phyloP scores from a whole-genome alignment of 2,113 vertebrate species.

The Melanerpes aurifrons region DNA sequence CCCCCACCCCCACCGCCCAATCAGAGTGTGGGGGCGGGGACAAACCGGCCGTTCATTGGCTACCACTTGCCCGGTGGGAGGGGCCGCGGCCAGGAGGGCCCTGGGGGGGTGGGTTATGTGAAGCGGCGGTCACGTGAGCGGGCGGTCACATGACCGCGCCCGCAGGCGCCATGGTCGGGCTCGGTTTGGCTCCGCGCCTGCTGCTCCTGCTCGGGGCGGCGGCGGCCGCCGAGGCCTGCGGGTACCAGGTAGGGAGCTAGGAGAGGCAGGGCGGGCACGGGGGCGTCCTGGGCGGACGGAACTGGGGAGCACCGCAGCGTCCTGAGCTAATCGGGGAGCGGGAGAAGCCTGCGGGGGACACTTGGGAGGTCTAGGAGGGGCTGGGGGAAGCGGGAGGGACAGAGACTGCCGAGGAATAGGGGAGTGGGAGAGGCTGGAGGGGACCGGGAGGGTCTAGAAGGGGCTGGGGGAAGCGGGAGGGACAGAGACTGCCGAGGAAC shows the following conservation, averaged over 20 bases:
- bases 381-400: too few species aligned
- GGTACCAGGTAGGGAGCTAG: neutral
- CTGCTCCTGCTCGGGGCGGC: neutral
- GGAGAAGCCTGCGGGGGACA: neutral
- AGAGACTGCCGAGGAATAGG: neutral
- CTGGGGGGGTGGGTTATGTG: too few species aligned
- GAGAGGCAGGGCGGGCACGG: neutral
- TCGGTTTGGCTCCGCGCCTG: neutral
- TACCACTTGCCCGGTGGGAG: neutral
- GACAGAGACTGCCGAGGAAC: too few species aligned
- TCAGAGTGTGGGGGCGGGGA: neutral
- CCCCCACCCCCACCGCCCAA: neutral
- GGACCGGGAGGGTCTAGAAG: too few species aligned
- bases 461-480: too few species aligned
- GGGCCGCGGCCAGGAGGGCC: neutral
- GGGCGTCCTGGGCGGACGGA: neutral
- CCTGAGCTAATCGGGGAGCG: neutral
- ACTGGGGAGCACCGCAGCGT: neutral
- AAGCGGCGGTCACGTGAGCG: neutral
- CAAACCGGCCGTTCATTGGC: neutral
- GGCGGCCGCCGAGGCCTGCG: neutral
- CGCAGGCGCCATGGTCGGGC: neutral
- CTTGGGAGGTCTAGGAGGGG: neutral
- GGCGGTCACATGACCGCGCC: neutral
- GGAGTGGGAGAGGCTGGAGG: too few species aligned